Evolutionary conservation across 2,797 vertebrate genomes (phyloP), one percentile per base, ranked within the genome.

Genomic region (Trichosurus vulpecula): DNA sequence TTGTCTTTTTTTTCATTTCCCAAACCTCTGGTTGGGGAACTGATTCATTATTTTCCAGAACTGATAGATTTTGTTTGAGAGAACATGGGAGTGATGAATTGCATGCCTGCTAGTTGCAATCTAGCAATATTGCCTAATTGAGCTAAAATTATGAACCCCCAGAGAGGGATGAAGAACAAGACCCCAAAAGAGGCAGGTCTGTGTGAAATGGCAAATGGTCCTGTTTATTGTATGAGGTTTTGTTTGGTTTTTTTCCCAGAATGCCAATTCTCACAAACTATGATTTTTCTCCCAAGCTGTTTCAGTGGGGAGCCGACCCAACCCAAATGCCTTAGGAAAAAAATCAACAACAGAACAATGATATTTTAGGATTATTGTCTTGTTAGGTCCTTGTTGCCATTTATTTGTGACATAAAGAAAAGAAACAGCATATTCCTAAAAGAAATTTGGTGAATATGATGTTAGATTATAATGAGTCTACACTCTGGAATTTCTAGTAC

Each of bases 11-110:
- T 81, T 81, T 22, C 19, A 47, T 47, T 81, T 81, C 74, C 22
- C 74, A 81, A 81, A 81, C 22, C 22, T 47, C n/a, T 81, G 74
- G n/a, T 81, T 41, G 2, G 41, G 30, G 74, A 47, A 31, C 51
- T 93, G 87, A 89, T 30, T 95, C 66, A 3, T 25, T 92, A n/a
- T 29, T 54, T 94, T 94, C 74, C 92, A 92, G 19, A 91, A 95
- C 2, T 57, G 16, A 55, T 54, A 95, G 27, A 6, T 93, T 96
- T 94, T 94, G 90, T 57, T 54, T 92, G 87, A 54, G 87, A 92
- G 94, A 92, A 91, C 92, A 92, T 16, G 29, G 14, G 22, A 81
- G 8, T n/a, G 56, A 55, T 51, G 56, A 41, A 27, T 87, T 35
- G 53, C 41, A 30, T 93, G 56, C 91, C 25, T 93, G 54, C 90